phyloP scores from a whole-genome alignment of 2,888 invertebrate genomes.

The Amblyjoppa fuscipennis region DNA sequence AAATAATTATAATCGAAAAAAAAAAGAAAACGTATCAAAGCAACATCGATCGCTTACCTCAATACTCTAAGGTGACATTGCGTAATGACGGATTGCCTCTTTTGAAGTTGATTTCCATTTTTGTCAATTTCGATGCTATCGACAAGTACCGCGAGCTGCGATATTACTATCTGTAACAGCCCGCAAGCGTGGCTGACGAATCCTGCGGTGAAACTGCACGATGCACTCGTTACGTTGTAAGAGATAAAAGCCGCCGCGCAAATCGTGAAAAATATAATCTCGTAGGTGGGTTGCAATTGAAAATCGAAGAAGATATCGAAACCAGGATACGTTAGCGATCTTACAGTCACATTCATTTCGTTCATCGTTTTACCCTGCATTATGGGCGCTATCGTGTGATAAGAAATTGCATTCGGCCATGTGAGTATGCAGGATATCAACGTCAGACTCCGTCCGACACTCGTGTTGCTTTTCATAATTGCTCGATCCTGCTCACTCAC shows the following conservation, averaged over 20 bases:
- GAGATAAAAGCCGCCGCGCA: slow-evolving; percentile 62
- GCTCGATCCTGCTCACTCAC: too few species aligned
- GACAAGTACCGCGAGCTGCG: slow-evolving; percentile 55
- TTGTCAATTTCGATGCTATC: slow-evolving; percentile 33
- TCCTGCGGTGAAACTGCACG: slow-evolving; percentile 70
- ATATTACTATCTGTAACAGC: slow-evolving; percentile 70
- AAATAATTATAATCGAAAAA: neutral
- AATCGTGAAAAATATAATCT: slow-evolving; percentile 69
- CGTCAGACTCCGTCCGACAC: slow-evolving; percentile 35
- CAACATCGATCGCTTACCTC: slow-evolving; percentile 65
- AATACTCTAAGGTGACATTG: slow-evolving; percentile 70
- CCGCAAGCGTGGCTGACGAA: slow-evolving; percentile 73
- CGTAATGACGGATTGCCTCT: slow-evolving; percentile 65
- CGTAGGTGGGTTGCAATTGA: slow-evolving; percentile 65
- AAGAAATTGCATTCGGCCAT: slow-evolving; percentile 62
- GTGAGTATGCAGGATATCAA: slow-evolving; percentile 68
- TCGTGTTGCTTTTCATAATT: too few species aligned
- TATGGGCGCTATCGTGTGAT: slow-evolving; percentile 60
- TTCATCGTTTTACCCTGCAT: slow-evolving; percentile 29
- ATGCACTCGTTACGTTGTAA: slow-evolving; percentile 66
- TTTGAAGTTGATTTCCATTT: slow-evolving; percentile 18
- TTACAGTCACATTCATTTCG: slow-evolving; percentile 60
- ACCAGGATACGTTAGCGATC: slow-evolving; percentile 69
- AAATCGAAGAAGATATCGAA: slow-evolving; percentile 70
- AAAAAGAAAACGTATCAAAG: too few species aligned